These are phyloP conservation scores for Camptogramma bilineatum DNA, from an alignment of 2,888 invertebrate species.

Conservation along the genomic window DNA sequence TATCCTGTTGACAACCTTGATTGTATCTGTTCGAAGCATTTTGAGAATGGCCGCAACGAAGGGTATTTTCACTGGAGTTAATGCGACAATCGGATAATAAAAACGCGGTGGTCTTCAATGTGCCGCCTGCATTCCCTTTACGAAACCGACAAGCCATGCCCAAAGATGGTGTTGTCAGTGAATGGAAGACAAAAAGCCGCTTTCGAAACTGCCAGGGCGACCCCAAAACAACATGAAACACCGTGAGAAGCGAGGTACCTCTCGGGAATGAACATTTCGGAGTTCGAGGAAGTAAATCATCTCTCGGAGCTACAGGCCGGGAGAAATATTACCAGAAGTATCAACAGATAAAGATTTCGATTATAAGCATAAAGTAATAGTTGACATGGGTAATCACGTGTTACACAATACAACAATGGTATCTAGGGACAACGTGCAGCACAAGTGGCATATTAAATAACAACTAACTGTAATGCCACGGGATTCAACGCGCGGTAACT, in stretches of 20 bases:
- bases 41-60: slow-evolving; percentile 25
- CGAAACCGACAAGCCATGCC: slow-evolving; percentile 42
- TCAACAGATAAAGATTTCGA: slow-evolving; percentile 7
- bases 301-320: not conserved
- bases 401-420: slow-evolving; percentile 30
- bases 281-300: not conserved
- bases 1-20: slow-evolving; percentile 39
- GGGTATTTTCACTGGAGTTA: slow-evolving; percentile 26
- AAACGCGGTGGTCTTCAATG: slow-evolving; percentile 35
- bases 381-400: slow-evolving; percentile 24
- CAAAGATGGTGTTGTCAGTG: slow-evolving; percentile 48
- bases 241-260: slow-evolving; percentile 35
- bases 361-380: slow-evolving; percentile 5
- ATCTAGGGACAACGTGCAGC: slow-evolving; percentile 27
- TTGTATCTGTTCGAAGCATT: slow-evolving; percentile 15
- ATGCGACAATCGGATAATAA: slow-evolving; percentile 28
- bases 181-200: slow-evolving; percentile 51
- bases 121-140: slow-evolving; percentile 34
- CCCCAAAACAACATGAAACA: slow-evolving; percentile 32
- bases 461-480: slow-evolving; percentile 22
- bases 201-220: slow-evolving; percentile 47
- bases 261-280: slow-evolving; percentile 22
- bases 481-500: not conserved
- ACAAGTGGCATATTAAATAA: slow-evolving; percentile 24
- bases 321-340: not conserved